Evolutionary conservation across 2,113 vertebrate genomes (phyloP), one percentile per base, ranked within the genome.

Genomic region (Epinephelus moara): DNA sequence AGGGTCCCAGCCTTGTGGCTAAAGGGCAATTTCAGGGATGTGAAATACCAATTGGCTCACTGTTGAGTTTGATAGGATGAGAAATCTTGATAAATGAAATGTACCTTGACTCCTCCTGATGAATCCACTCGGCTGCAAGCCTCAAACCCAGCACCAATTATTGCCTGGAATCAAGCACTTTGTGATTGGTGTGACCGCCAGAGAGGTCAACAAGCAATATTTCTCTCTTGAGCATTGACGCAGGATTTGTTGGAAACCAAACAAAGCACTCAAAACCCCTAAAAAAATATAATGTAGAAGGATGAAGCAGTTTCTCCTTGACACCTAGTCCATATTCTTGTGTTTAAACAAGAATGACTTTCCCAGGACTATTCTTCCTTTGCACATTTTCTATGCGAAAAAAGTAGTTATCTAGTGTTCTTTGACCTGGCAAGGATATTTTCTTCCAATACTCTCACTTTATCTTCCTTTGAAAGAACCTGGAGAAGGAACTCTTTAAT

Each of bases 61-160:
- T 88, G 88, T 92, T 91, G 74, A 84, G 75, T 90, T 81, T 81
- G 85, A 93, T 88, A 83, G 90, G 78, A 90, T 78, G 80, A 84
- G 83, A 84, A 82, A 85, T 91, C 88, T 70, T 87, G 85, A 93
- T 91, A 70, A 94, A 91, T 88, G 69, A 91, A 94, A 94, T 91
- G 81, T 74, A 89, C 85, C 88, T 89, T 86, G 91, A 94, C 90
- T 91, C 81, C 81, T 84, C 59, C 73, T 93, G 92, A 95, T 94
- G 82, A 95, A 94, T 91, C 84, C 75, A 90, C 89, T 93, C 53
- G 68, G 67, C 83, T 69, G 75, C 85, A 82, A 79, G 81, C 81
- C 87, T 72, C 76, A 85, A 81, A 70, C 47, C 61, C 59, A 45
- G 57, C 71, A 30, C 63, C 88, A 73, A 88, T 93, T 88, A 90